Conservation (phyloP, 2,888 invertebrate genomes). For the Athalia rosae region DNA sequence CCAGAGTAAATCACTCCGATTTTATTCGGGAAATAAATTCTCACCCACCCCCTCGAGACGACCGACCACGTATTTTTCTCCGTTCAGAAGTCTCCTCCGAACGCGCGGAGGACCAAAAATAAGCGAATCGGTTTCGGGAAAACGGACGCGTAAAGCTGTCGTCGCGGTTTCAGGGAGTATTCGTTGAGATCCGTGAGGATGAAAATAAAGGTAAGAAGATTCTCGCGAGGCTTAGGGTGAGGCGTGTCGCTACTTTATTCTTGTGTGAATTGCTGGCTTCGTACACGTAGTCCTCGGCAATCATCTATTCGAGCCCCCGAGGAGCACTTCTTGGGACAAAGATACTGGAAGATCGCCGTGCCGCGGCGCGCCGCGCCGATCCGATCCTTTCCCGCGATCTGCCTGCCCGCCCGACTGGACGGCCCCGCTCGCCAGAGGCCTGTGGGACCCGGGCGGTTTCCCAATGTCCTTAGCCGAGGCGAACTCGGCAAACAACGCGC, state of each 20-base stretch:
- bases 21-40: slow-evolving; percentile 34
- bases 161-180: neutral
- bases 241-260: neutral
- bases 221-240: neutral
- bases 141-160: neutral
- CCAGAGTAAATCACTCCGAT: slow-evolving; percentile 25
- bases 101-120: neutral
- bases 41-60: neutral
- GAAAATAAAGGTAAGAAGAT: neutral
- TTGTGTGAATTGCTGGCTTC: slow-evolving; percentile 27
- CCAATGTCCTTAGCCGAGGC: slow-evolving; percentile 51
- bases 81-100: neutral
- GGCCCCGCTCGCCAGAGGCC: neutral
- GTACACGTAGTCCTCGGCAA: slow-evolving; percentile 6
- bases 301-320: neutral
- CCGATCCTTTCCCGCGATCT: slow-evolving; percentile 41
- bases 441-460: slow-evolving; percentile 48
- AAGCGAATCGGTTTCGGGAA: neutral
- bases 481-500: slow-evolving; percentile 56
- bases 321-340: neutral
- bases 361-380: neutral
- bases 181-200: neutral
- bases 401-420: no score
- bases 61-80: neutral
- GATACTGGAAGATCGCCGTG: neutral